Percentiles rank a stretch among this genome's conserved stretches.
These are phyloP conservation scores for Andrena cerasifolii DNA, from an alignment of 1,140 invertebrate genomes.

Conservation along the genomic window DNA sequence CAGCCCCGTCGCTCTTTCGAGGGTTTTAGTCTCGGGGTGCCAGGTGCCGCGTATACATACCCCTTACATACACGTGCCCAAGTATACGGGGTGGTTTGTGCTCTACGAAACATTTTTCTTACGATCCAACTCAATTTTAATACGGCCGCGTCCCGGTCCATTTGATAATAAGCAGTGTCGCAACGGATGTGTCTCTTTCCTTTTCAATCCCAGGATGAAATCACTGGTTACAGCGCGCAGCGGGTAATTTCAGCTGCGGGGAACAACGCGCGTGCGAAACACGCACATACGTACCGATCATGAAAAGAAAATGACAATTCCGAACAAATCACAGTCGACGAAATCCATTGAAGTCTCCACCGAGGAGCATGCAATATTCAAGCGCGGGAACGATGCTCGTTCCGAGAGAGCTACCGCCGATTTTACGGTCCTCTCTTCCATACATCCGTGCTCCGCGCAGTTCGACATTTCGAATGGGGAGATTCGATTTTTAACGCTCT, in stretches of 20 bases:
- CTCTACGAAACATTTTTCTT: not conserved
- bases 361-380: not conserved
- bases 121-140: not conserved
- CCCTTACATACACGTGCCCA: not conserved
- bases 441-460: not conserved
- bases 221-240: slow-evolving; percentile 1
- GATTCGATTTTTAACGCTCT: slow-evolving; percentile 18
- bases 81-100: not conserved
- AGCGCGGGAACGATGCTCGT: slow-evolving; percentile 4
- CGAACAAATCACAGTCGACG: no score
- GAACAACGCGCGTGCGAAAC: not conserved
- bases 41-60: slow-evolving; percentile 20
- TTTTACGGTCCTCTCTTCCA: slow-evolving; percentile 3
- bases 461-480: not conserved
- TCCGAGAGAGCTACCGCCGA: not conserved
- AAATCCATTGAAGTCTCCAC: not conserved
- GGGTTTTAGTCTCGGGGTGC: slow-evolving; percentile 22
- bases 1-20: slow-evolving; percentile 60
- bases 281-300: not conserved
- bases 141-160: not conserved
- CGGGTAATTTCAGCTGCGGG: not conserved
- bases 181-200: no score
- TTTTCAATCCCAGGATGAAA: slow-evolving; percentile 21
- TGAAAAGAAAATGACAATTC: not conserved
- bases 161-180: no score